Evolutionary conservation across 2,113 vertebrate species (phyloP).

Genomic region (Syngnathoides biaculeatus): DNA sequence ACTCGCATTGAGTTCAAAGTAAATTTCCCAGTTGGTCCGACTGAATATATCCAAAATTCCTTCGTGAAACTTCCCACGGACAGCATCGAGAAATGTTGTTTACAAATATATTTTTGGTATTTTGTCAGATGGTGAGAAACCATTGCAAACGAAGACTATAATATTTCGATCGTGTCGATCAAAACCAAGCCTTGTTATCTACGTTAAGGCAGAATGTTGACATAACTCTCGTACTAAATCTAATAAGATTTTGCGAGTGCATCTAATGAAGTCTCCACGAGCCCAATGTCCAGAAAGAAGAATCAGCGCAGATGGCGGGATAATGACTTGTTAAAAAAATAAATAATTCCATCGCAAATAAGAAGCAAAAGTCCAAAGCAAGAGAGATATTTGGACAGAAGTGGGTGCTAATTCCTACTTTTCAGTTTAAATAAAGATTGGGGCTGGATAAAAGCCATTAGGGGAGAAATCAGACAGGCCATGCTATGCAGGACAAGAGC

Average conservation of each 20-base stretch:
- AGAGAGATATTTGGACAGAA: conserved; percentile 59
- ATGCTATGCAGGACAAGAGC: conserved; percentile 81
- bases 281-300: neutral
- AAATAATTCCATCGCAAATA: no score
- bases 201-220: neutral
- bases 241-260: neutral
- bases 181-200: neutral
- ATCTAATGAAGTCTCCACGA: neutral
- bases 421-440: conserved; percentile 84
- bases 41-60: no score
- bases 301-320: neutral
- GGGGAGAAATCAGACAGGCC: conserved; percentile 81
- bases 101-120: no score
- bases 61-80: no score
- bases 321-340: neutral
- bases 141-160: no score
- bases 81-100: no score
- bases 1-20: no score
- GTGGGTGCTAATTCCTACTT: conserved; percentile 79
- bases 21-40: no score
- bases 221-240: neutral
- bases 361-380: conserved; percentile 32
- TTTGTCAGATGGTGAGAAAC: no score
- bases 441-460: conserved; percentile 82
- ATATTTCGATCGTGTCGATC: neutral